These are phyloP conservation scores for Suillia variegata DNA, from an alignment of 2,888 invertebrate genomes.

Conservation along the genomic window DNA sequence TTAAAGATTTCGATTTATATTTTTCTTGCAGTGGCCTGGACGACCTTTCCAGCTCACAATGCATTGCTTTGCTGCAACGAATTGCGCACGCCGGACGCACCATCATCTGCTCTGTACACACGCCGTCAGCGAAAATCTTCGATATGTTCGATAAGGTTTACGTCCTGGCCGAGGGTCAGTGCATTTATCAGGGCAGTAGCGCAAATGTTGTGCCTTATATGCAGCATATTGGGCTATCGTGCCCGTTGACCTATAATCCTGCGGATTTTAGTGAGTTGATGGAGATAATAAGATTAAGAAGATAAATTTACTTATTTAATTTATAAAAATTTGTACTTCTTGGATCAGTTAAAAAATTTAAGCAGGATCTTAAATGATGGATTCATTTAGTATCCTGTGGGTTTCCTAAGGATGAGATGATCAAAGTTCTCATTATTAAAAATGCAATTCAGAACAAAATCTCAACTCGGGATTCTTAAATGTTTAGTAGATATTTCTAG, in stretches of 20 bases:
- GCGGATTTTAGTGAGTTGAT: constrained; percentile 86
- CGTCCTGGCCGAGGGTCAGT: constrained; percentile 85
- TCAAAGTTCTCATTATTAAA: no score
- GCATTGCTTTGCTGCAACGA: constrained; percentile 81
- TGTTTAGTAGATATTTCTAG: no score
- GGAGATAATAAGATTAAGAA: neutral
- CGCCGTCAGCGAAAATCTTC: constrained; percentile 93
- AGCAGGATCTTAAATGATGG: no score
- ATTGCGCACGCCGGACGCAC: constrained; percentile 87
- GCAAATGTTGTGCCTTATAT: constrained; percentile 82
- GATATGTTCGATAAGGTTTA: constrained; percentile 91
- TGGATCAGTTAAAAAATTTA: no score
- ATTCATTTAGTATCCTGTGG: no score
- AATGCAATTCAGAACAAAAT: no score
- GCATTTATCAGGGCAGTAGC: constrained; percentile 85
- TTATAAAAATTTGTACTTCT: neutral
- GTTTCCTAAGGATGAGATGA: no score
- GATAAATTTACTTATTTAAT: neutral
- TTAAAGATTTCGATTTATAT: neutral
- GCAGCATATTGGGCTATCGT: constrained; percentile 75
- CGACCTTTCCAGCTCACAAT: constrained; percentile 87
- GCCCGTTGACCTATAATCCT: constrained; percentile 93
- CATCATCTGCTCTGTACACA: constrained; percentile 92
- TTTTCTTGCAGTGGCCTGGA: constrained; percentile 76
- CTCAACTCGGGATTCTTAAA: no score